These are phyloP conservation scores for Achroia grisella DNA, from an alignment of 1,140 invertebrate species.

Conservation along the genomic window DNA sequence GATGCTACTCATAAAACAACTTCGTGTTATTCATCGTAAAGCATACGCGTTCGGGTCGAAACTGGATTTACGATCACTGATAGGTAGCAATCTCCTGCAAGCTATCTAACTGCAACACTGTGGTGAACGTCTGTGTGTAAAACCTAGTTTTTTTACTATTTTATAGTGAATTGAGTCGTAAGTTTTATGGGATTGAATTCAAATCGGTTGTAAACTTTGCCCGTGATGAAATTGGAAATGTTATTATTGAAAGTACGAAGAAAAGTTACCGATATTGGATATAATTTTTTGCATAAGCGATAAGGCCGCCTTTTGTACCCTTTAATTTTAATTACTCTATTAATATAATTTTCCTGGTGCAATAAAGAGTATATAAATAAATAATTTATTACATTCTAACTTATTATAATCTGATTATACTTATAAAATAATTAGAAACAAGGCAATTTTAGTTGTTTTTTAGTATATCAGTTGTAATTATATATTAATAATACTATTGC, in stretches of 20 bases:
- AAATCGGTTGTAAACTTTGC: not conserved
- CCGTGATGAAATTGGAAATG: not conserved
- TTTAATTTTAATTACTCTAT: no score
- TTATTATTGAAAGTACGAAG: not conserved
- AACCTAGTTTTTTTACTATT: not conserved
- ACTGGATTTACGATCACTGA: not conserved
- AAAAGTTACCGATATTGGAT: not conserved
- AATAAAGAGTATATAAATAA: no score
- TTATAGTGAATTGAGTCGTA: not conserved
- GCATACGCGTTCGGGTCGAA: not conserved
- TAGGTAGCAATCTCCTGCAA: not conserved
- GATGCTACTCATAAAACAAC: constrained; percentile 1
- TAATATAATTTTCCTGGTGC: no score
- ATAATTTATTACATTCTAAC: not conserved
- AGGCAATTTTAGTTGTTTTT: no score
- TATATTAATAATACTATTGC: no score
- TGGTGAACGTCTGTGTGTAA: not conserved
- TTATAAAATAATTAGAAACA: not conserved
- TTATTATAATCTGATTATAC: not conserved
- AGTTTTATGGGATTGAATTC: not conserved
- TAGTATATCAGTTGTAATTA: no score
- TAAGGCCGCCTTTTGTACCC: no score
- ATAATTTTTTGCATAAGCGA: no score
- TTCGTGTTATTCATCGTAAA: not conserved
- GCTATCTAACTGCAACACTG: constrained; percentile 2